These are phyloP conservation scores for Mamestra configurata DNA, from an alignment of 1,140 invertebrate species.

Conservation along the genomic window DNA sequence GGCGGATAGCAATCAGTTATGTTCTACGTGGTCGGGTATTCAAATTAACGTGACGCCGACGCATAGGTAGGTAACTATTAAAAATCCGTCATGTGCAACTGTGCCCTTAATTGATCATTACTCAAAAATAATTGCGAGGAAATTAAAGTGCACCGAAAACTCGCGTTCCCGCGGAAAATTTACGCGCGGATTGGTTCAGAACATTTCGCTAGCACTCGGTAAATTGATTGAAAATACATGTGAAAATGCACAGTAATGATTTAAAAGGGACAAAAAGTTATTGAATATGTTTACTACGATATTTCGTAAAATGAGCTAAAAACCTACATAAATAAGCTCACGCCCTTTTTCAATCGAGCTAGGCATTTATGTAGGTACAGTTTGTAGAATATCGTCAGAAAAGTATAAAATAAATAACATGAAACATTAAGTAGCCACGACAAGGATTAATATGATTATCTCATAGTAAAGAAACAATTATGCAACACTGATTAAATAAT, in stretches of 20 bases:
- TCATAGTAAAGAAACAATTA: background rate
- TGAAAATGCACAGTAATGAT: background rate
- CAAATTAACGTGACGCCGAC: slow-evolving; percentile 59
- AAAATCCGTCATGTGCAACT: slow-evolving; percentile 38
- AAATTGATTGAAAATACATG: slow-evolving; percentile 9
- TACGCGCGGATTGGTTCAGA: background rate
- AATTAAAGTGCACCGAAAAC: slow-evolving; percentile 27
- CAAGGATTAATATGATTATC: background rate
- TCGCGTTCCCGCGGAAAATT: slow-evolving; percentile 19
- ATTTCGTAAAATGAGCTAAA: no score
- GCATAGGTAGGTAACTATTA: slow-evolving; percentile 15
- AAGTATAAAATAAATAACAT: no score
- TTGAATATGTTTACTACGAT: no score
- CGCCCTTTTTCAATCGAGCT: no score
- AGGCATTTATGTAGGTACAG: no score
- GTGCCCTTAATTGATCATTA: slow-evolving; percentile 47
- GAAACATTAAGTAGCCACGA: no score
- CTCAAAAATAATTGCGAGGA: slow-evolving; percentile 47
- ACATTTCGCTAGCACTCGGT: background rate
- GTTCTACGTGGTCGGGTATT: slow-evolving; percentile 56
- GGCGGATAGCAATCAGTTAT: slow-evolving; percentile 51
- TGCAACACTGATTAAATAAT: background rate
- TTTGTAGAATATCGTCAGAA: no score
- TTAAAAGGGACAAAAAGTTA: no score
- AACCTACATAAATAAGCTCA: no score